Evolutionary conservation across 2,888 invertebrate species (phyloP).

Genomic region (Vannuccia rotundouncinata): DNA sequence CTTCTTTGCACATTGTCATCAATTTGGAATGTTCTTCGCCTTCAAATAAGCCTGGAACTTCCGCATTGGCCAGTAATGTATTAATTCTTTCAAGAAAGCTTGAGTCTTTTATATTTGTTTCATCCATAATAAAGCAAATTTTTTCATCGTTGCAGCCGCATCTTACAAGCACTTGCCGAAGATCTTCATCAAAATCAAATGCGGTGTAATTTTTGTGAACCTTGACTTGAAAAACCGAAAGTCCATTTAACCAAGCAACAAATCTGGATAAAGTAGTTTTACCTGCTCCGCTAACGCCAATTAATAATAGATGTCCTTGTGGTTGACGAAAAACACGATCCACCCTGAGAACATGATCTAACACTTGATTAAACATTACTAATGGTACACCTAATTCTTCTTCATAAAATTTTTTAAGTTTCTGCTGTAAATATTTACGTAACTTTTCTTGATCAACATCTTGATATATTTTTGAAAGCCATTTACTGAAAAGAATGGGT

Average conservation of each 20-base stretch:
- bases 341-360: constrained; percentile 94
- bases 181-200: constrained; percentile 96
- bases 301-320: constrained; percentile 90
- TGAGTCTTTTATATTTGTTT: constrained; percentile 95
- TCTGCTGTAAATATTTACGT: constrained; percentile 89
- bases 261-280: constrained; percentile 97
- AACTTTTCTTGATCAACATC: constrained; percentile 90
- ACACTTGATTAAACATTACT: constrained; percentile 93
- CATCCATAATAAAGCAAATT: constrained; percentile 96
- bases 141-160: constrained; percentile 70
- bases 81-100: constrained; percentile 99
- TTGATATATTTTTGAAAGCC: constrained; percentile 94
- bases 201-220: constrained; percentile 98
- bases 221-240: constrained; percentile 89
- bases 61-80: constrained; percentile 93
- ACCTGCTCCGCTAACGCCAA: constrained; percentile 96
- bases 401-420: constrained; percentile 95
- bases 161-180: constrained; percentile 64
- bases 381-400: constrained; percentile 96
- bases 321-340: constrained; percentile 98
- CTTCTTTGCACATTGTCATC: constrained; percentile 99
- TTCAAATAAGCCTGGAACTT: constrained; percentile 65
- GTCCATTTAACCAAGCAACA: constrained; percentile 99
- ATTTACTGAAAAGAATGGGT: constrained; percentile 95
- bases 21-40: constrained; percentile 94